phyloP scores from a whole-genome alignment of 2,888 invertebrate genomes.

The Heliconius hortense region DNA sequence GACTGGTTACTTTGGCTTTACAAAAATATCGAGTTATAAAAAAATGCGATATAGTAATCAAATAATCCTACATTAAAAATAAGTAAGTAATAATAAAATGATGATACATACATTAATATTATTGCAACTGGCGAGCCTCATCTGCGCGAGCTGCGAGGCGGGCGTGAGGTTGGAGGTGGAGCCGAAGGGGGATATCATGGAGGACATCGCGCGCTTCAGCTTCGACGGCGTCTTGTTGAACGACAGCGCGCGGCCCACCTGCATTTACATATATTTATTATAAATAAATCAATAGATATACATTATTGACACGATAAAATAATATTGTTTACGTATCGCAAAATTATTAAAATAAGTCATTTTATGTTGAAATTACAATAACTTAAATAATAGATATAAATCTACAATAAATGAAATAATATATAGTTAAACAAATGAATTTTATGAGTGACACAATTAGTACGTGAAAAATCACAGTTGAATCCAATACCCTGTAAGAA shows the following conservation, averaged over 20 bases:
- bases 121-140: conserved; percentile 92
- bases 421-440: conserved; percentile 12
- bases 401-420: conserved; percentile 14
- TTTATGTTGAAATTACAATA: too few species aligned
- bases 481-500: conserved; percentile 24
- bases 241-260: conserved; percentile 96
- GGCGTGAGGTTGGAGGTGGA: conserved; percentile 92
- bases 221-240: conserved; percentile 97
- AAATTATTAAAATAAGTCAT: too few species aligned
- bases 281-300: background rate
- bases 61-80: background rate
- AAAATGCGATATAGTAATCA: background rate
- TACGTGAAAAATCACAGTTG: conserved; percentile 25
- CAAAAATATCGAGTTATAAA: too few species aligned
- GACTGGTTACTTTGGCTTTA: too few species aligned
- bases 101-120: conserved; percentile 89
- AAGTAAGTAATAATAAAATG: background rate
- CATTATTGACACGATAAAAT: background rate
- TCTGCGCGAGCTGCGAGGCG: conserved; percentile 91
- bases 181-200: conserved; percentile 95
- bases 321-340: background rate
- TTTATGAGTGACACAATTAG: conserved; percentile 28
- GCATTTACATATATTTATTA: conserved; percentile 24
- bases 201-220: conserved; percentile 95
- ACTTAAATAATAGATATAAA: background rate